Conservation (phyloP, 2,113 vertebrate species). For the Zingel zingel region DNA sequence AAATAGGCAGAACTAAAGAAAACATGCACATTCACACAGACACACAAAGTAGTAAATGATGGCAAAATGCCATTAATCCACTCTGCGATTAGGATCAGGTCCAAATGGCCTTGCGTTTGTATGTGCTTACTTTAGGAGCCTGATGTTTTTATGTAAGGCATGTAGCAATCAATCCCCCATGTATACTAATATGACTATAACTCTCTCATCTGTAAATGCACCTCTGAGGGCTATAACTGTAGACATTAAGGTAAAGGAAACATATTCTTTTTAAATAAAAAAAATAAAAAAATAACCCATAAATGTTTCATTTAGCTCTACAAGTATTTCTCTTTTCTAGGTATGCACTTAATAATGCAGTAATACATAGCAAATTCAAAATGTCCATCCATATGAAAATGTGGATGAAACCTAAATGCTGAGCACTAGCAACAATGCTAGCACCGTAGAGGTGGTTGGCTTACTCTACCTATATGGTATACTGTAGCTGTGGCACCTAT, state of each 20-base stretch:
- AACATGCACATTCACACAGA: slow-evolving; percentile 36
- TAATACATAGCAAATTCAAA: not conserved
- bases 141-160: slow-evolving; percentile 53
- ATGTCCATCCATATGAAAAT: not conserved
- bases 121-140: slow-evolving; percentile 22
- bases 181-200: slow-evolving; percentile 50
- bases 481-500: not conserved
- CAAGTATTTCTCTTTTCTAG: not conserved
- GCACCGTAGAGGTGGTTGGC: not conserved
- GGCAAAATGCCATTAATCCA: slow-evolving; percentile 75
- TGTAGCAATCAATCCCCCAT: slow-evolving; percentile 48
- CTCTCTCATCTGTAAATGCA: slow-evolving; percentile 37
- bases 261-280: not conserved
- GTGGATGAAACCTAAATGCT: not conserved
- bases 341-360: not conserved
- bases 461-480: not conserved
- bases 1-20: slow-evolving; percentile 48
- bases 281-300: no score
- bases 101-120: slow-evolving; percentile 58
- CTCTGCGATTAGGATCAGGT: slow-evolving; percentile 58
- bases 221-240: slow-evolving; percentile 14
- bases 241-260: no score
- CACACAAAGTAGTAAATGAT: slow-evolving; percentile 17
- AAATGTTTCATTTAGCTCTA: not conserved
- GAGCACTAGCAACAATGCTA: not conserved